Base-by-base conservation (phyloP, 2,888 invertebrate species). In the Germaria angustata region DNA sequence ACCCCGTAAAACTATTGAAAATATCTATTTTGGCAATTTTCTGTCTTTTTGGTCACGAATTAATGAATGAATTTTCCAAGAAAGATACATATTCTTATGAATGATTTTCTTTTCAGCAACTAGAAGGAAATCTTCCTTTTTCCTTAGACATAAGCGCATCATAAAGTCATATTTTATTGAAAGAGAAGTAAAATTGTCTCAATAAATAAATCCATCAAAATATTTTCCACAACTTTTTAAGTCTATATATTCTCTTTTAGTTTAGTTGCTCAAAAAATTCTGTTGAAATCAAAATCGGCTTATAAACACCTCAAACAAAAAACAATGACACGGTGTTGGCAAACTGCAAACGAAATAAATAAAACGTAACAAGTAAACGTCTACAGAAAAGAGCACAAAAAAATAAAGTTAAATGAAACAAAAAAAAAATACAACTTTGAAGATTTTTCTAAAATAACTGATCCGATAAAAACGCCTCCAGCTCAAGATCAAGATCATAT, bases 201-300 rank as follows among this genome's bases (percentile, higher is more conserved):
- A 80, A 77, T 71, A 84, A 65, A 66, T 68, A 84, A 84, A 80
- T 77, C 73, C 85, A 88, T 86, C 88, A 88, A 88, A 89, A 89
- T 88, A 88, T 88, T 87, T 85, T 87, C 76, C 61, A 84, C 78
- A 86, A 85, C 84, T 84, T 83, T 77, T 51, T 85, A 86, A 87
- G 84, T 84, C 85, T 36, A 28, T 28, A 28, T 6, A 28, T n/a
- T 5, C n/a, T 46, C 9, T 6, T 11, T 44, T 57, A n/a, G 34
- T n/a, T 55, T 34, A 5, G 55, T 41, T 32, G 36, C 20, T 46
- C 24, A 32, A 46, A 22, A 84, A 85, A 86, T 88, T 88, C 87
- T 84, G 66, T 83, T 80, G 88, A 87, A 88, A 87, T 87, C 86
- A 85, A 88, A 87, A 88, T 88, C 88, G 85, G 88, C 85, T 89